Percentiles rank a stretch among this genome's conserved stretches.
Conservation (phyloP, 2,888 invertebrate genomes). For the Lagria hirta region DNA sequence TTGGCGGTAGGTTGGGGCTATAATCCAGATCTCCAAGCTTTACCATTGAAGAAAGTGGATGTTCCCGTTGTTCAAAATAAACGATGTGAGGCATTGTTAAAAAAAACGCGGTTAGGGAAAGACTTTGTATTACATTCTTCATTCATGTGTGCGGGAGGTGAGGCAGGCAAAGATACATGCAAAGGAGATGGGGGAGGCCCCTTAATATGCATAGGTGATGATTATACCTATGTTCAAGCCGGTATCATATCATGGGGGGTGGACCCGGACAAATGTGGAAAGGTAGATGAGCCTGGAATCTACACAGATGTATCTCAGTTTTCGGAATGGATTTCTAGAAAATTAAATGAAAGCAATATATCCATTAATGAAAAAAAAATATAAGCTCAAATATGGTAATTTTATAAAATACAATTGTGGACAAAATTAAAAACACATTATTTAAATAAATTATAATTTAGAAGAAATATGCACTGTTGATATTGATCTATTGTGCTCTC, state of each 20-base stretch:
- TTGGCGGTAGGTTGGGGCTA: conserved; percentile 78
- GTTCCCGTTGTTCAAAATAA: conserved; percentile 64
- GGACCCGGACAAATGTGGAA: conserved; percentile 69
- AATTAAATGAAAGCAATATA: neutral
- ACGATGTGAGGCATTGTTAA: conserved; percentile 63
- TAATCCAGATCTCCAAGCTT: conserved; percentile 41
- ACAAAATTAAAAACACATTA: too few species aligned
- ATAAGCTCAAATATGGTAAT: too few species aligned
- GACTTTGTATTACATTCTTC: conserved; percentile 67
- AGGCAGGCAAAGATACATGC: conserved; percentile 73
- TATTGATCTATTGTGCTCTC: too few species aligned
- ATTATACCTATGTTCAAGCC: conserved; percentile 67
- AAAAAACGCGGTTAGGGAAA: conserved; percentile 65
- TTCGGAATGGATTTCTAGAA: conserved; percentile 73
- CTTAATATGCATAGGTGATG: conserved; percentile 45
- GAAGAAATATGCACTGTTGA: neutral
- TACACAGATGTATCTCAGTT: conserved; percentile 72
- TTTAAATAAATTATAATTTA: neutral
- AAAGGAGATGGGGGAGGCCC: conserved; percentile 41
- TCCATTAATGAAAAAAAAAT: neutral
- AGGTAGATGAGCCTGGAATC: conserved; percentile 66
- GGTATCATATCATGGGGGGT: conserved; percentile 92
- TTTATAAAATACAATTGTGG: neutral
- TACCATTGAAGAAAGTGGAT: conserved; percentile 70
- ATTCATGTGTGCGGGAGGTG: conserved; percentile 80